Evolutionary conservation across 2,888 invertebrate genomes (phyloP).

Genomic region (Lydus trimaculatus): DNA sequence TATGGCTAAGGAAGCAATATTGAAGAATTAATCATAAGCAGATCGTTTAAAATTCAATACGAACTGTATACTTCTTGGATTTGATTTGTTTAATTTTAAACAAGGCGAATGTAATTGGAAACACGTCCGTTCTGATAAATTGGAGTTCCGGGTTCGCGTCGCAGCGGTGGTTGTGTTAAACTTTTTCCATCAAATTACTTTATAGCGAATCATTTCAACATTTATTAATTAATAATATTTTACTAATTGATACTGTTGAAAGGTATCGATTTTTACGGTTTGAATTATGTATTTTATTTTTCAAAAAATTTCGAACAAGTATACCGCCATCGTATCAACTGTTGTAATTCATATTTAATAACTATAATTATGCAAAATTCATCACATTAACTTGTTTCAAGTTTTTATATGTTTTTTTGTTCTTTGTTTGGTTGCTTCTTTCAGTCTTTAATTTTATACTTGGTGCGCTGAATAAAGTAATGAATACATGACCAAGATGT

Average conservation of each 20-base stretch:
- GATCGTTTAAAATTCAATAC: no score
- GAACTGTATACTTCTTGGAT: no score
- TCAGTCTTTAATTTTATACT: conserved; percentile 6
- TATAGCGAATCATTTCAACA: no score
- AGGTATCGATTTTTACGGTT: neutral
- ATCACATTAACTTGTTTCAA: conserved; percentile 11
- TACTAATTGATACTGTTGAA: neutral
- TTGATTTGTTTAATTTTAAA: no score
- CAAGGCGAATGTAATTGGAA: no score
- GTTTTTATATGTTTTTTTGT: neutral
- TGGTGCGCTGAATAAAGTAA: neutral
- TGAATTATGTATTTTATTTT: neutral
- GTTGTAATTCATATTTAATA: conserved; percentile 9
- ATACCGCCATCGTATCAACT: neutral
- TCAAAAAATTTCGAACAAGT: conserved; percentile 3
- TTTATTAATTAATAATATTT: no score
- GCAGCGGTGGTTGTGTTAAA: no score
- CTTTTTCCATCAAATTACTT: no score
- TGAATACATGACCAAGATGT: neutral
- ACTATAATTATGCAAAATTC: conserved; percentile 16
- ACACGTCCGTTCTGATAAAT: no score
- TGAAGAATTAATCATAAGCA: neutral
- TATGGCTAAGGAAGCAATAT: no score
- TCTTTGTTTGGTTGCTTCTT: neutral
- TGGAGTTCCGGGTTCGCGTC: no score